Evolutionary conservation across 2,888 invertebrate genomes (phyloP).

Genomic region (Drosophila neoperkinsi): DNA sequence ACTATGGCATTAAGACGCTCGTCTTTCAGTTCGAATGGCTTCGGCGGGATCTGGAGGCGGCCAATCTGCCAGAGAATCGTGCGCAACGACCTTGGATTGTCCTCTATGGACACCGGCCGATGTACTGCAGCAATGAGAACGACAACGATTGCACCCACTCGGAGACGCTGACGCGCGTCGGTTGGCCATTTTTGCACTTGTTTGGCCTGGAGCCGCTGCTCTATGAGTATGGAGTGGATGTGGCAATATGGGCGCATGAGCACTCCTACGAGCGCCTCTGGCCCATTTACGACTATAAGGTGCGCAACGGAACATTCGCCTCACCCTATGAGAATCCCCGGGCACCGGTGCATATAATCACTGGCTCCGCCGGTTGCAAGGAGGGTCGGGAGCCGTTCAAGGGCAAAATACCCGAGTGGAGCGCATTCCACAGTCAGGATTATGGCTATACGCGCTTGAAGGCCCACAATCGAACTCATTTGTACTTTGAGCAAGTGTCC

Average conservation of each 20-base stretch:
- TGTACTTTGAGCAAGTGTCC: constrained; percentile 95
- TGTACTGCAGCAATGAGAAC: constrained; percentile 96
- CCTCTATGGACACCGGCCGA: constrained; percentile 93
- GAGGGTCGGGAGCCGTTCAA: constrained; percentile 92
- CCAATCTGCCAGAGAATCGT: constrained; percentile 91
- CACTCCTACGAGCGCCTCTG: constrained; percentile 98
- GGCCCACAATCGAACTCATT: constrained; percentile 92
- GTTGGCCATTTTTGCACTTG: constrained; percentile 88
- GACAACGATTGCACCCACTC: constrained; percentile 91
- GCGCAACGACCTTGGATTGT: constrained; percentile 92
- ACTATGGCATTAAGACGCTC: constrained; percentile 93
- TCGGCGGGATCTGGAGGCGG: constrained; percentile 90
- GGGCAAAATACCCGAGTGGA: constrained; percentile 88
- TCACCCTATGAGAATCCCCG: constrained; percentile 87
- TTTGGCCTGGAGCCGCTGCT: constrained; percentile 94
- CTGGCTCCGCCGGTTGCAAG: constrained; percentile 96
- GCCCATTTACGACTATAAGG: constrained; percentile 95
- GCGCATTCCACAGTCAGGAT: constrained; percentile 93
- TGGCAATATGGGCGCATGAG: constrained; percentile 98
- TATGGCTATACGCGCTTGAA: constrained; percentile 96
- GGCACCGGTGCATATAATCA: constrained; percentile 96
- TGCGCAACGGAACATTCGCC: constrained; percentile 87
- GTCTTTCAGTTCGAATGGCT: constrained; percentile 96
- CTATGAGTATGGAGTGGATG: constrained; percentile 95
- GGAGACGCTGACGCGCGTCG: constrained; percentile 89